Evolutionary conservation across 2,113 vertebrate species (phyloP), one percentile per base, ranked within the genome.

Genomic region (Rutilus rutilus): DNA sequence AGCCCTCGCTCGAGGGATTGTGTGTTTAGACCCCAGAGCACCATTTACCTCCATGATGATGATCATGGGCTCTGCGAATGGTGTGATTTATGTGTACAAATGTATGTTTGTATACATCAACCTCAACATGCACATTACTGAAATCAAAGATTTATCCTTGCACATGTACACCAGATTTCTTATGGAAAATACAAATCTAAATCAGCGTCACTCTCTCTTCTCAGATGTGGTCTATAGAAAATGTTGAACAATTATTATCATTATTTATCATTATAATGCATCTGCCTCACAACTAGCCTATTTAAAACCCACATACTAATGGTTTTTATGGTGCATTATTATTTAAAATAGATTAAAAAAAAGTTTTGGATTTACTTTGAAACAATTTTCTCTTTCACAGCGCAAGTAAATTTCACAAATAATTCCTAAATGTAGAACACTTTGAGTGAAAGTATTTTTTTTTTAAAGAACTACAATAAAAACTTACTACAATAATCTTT

Each of bases 21-120:
- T 50, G 69, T 76, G 54, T 87, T 87, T 81, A 74, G 36, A 84
- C 57, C 54, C 45, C 62, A 47, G 27, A 67, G 30, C 47, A n/a
- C 0, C 6, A 42, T 62, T 79, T 45, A 80, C 36, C 7, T 79
- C 57, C 21, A 42, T 79, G 33, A 79, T 45, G 33, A 79, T 45
- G 33, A 62, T 62, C 33, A 62, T 5, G 57, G 77, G 6, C 77
- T 25, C 23, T 3, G 36, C 23, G 62, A 79, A 39, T 60, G 9
- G 12, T 78, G 76, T 39, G 77, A 25, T 79, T 79, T 9, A 60
- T 62, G 52, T 62, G 15, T 59, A 79, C 10, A 17, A n/a, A 36
- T 57, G 39, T n/a, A 8, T 15, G 17, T 30, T 65, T 60, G 57
- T n/a, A 59, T 52, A 9, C 10, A 25, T n/a, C 23, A 11, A 25